phyloP scores from a whole-genome alignment of 2,888 invertebrate species.

The Polyploca ridens region DNA sequence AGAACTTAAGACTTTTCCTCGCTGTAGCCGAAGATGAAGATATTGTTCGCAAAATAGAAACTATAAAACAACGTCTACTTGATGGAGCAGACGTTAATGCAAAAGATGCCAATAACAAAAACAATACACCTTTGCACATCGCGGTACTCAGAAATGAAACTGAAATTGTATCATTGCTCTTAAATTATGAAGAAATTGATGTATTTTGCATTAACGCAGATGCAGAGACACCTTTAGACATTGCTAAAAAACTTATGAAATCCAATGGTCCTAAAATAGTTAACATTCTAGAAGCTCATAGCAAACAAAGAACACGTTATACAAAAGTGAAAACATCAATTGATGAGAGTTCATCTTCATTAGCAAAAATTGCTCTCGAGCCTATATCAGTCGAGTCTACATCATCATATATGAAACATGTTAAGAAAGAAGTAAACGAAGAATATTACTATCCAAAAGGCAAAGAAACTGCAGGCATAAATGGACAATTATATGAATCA shows the following conservation, averaged over 20 bases:
- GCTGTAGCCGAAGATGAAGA: constrained; percentile 27
- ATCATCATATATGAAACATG: background rate
- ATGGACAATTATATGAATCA: constrained; percentile 39
- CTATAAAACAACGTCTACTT: constrained; percentile 27
- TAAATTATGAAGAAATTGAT: constrained; percentile 31
- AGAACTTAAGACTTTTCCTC: constrained; percentile 31
- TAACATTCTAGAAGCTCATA: background rate
- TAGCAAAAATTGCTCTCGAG: background rate
- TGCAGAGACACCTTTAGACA: constrained; percentile 32
- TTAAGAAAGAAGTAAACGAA: background rate
- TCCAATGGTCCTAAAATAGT: background rate
- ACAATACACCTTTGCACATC: constrained; percentile 38
- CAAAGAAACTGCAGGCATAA: constrained; percentile 30
- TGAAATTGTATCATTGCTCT: constrained; percentile 30
- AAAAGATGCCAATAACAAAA: constrained; percentile 31
- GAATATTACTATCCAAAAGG: constrained; percentile 6
- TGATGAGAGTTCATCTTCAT: background rate
- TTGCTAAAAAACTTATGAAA: constrained; percentile 24
- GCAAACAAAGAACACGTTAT: background rate
- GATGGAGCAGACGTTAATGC: constrained; percentile 40
- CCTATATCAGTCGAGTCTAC: background rate
- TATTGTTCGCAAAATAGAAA: constrained; percentile 24
- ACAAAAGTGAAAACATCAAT: background rate
- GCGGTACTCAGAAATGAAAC: constrained; percentile 30
- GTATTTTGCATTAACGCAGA: constrained; percentile 25